phyloP scores from a whole-genome alignment of 2,888 invertebrate genomes.

The Shargacucullia verbasci region DNA sequence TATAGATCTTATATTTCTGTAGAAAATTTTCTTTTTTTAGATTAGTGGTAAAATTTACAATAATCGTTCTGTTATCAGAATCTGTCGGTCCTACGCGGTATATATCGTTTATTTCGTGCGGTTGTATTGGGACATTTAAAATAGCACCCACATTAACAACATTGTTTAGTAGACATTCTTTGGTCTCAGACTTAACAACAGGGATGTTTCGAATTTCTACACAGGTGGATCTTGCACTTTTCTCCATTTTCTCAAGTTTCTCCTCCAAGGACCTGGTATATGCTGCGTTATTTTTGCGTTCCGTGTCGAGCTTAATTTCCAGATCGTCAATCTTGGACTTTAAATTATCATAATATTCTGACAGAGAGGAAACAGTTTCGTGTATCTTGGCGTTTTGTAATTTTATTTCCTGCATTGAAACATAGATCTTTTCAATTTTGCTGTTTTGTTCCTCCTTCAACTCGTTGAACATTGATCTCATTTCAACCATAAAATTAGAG shows the following conservation, averaged over 20 bases:
- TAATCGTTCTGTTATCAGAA: slow-evolving; percentile 2
- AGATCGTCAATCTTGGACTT: slow-evolving; percentile 3
- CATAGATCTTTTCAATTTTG: slow-evolving; percentile 7
- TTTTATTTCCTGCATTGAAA: slow-evolving; percentile 1
- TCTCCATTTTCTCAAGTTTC: slow-evolving; percentile 3
- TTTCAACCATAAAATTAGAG: background rate
- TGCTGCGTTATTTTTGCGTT: slow-evolving; percentile 4
- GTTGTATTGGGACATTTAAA: background rate
- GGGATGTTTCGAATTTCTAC: slow-evolving; percentile 6
- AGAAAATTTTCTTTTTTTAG: slow-evolving; percentile 1
- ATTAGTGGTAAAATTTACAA: slow-evolving; percentile 4
- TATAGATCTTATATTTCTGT: background rate
- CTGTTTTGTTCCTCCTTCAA: slow-evolving; percentile 2
- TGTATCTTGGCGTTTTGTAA: slow-evolving; percentile 1
- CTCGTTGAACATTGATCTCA: slow-evolving; percentile 3
- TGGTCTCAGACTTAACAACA: slow-evolving; percentile 2
- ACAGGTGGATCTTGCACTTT: slow-evolving; percentile 2
- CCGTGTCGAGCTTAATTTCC: background rate
- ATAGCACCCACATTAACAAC: background rate
- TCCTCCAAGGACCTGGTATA: too few relatives aligned
- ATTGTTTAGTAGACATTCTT: background rate
- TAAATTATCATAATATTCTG: slow-evolving; percentile 1
- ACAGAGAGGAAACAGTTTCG: background rate
- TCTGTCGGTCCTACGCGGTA: slow-evolving; percentile 2
- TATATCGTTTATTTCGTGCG: slow-evolving; percentile 1